Conservation (phyloP, 64 coral and sea anemone genomes). For the Montipora sp. region DNA sequence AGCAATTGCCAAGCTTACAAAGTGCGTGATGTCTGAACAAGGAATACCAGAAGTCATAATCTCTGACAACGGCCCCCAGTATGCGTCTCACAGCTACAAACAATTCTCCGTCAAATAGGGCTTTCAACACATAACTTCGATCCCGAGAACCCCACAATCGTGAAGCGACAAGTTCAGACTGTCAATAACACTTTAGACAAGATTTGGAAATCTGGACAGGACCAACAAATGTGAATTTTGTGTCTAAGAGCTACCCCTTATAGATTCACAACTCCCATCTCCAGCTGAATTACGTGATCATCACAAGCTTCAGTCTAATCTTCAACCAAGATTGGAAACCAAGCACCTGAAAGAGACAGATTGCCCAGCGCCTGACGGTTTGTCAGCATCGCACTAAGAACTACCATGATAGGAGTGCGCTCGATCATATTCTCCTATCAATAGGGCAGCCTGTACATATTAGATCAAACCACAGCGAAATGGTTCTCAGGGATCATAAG, state of each 20-base stretch:
- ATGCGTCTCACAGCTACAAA: slow-evolving; percentile 16
- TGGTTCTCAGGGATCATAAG: no score
- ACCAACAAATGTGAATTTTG: not conserved
- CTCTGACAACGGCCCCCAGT: slow-evolving; percentile 20
- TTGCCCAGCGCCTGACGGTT: not conserved
- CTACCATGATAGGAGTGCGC: slow-evolving; percentile 12
- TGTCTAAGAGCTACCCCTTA: slow-evolving; percentile 16
- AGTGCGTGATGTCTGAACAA: slow-evolving; percentile 27
- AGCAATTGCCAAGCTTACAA: slow-evolving; percentile 21
- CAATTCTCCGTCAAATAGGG: slow-evolving; percentile 14
- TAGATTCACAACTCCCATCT: slow-evolving; percentile 24
- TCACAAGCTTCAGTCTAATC: slow-evolving; percentile 2
- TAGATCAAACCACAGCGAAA: no score
- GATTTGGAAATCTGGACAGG: slow-evolving; percentile 7
- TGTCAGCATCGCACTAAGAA: not conserved
- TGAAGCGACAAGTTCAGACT: not conserved
- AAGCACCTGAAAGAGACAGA: not conserved
- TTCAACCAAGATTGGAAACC: not conserved
- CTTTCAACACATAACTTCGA: slow-evolving; percentile 29
- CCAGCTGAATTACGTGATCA: slow-evolving; percentile 21
- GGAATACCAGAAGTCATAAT: slow-evolving; percentile 15
- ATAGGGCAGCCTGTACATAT: no score
- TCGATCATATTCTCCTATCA: no score
- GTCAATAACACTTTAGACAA: not conserved
- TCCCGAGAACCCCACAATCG: slow-evolving; percentile 43